These are phyloP conservation scores for Stramonita haemastoma DNA, from an alignment of 2,888 invertebrate species.

Conservation along the genomic window DNA sequence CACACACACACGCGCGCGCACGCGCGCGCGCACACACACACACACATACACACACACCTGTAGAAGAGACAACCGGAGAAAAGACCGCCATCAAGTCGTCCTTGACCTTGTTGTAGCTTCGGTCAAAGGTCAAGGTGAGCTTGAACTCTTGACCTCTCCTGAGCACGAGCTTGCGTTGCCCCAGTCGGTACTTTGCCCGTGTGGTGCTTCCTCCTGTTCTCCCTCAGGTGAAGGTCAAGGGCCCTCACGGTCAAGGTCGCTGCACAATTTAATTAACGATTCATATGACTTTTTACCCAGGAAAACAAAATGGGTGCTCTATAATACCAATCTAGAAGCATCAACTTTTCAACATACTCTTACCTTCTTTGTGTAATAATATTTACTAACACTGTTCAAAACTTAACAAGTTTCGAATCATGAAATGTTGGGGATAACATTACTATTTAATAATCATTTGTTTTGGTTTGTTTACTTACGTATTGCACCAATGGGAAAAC, in stretches of 20 bases:
- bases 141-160: constrained; percentile 63
- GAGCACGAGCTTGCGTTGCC: constrained; percentile 78
- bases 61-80: constrained; percentile 52
- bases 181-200: constrained; percentile 53
- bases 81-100: constrained; percentile 60
- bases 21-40: neutral
- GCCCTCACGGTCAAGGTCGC: constrained; percentile 69
- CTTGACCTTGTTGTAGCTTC: constrained; percentile 51
- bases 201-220: constrained; percentile 82
- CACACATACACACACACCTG: neutral
- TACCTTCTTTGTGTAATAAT: too few species aligned
- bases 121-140: constrained; percentile 57
- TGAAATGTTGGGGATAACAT: too few species aligned
- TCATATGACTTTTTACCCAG: too few species aligned
- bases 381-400: too few species aligned
- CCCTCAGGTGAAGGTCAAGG: constrained; percentile 84
- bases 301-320: too few species aligned
- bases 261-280: neutral
- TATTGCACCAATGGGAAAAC: too few species aligned
- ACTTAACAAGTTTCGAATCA: too few species aligned
- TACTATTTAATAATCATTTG: too few species aligned
- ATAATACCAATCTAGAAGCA: too few species aligned
- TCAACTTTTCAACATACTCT: too few species aligned
- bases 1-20: neutral
- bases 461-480: too few species aligned